Conservation (phyloP, 2,113 vertebrate genomes). For the Tetrax tetrax region DNA sequence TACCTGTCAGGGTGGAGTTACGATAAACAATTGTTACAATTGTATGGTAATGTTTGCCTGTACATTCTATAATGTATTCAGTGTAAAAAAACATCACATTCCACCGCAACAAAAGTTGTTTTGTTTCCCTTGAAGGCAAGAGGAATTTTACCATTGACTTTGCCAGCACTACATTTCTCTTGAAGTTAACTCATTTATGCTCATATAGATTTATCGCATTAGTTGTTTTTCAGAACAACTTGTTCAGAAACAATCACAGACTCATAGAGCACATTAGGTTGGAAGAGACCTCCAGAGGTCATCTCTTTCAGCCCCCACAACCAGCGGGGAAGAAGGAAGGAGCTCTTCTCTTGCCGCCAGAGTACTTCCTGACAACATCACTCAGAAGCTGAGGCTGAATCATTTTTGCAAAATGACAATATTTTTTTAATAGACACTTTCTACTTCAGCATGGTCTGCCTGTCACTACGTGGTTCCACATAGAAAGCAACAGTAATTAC, state of each 20-base stretch:
- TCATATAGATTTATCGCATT: background rate
- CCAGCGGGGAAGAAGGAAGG: background rate
- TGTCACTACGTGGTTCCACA: background rate
- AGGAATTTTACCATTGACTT: background rate
- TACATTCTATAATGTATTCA: background rate
- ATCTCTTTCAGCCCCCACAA: background rate
- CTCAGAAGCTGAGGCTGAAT: background rate
- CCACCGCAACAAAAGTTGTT: background rate
- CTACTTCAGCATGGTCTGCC: background rate
- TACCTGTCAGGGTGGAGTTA: constrained; percentile 11
- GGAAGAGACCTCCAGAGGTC: background rate
- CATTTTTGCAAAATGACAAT: background rate
- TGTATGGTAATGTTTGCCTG: background rate
- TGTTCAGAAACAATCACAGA: background rate
- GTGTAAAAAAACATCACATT: background rate
- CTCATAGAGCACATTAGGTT: background rate
- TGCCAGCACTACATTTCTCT: background rate
- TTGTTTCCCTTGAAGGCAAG: background rate
- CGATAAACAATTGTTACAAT: background rate
- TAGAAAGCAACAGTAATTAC: background rate
- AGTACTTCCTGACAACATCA: background rate
- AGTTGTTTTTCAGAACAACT: background rate
- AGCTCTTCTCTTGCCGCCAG: background rate
- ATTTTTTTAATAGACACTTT: background rate
- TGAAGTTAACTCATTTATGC: background rate